A percentile compares a stretch with the other conserved stretches of the same genome.
Evolutionary conservation across 92 coral and sea anemone species (phyloP).

Genomic region (Isaurus tuberculatus): DNA sequence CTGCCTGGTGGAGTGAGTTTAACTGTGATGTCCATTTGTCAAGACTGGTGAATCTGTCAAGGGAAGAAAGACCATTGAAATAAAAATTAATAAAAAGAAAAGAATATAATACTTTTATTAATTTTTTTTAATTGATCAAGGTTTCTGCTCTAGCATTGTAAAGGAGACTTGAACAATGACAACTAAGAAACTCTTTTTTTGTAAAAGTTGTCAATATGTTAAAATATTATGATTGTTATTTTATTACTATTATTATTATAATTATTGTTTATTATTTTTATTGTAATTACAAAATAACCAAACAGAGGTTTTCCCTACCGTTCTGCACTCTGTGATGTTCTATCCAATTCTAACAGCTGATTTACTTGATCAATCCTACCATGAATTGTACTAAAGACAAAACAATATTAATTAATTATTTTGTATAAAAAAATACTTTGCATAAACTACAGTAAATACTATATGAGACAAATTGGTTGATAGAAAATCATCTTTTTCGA

Average conservation of each 20-base stretch:
- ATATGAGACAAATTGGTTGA: too few relatives aligned
- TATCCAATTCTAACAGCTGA: constrained; percentile 90
- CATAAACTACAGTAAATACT: neutral
- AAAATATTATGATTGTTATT: too few relatives aligned
- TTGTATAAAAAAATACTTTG: too few relatives aligned
- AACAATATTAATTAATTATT: neutral
- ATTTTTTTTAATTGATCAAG: too few relatives aligned
- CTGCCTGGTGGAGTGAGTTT: constrained; percentile 93
- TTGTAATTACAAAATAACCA: neutral
- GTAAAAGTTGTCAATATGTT: too few relatives aligned
- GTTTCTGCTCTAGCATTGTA: too few relatives aligned
- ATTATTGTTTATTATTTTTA: too few relatives aligned
- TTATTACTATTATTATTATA: too few relatives aligned
- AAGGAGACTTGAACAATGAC: too few relatives aligned
- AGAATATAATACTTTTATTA: neutral
- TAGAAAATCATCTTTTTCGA: neutral
- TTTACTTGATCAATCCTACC: constrained; percentile 99
- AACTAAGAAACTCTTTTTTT: too few relatives aligned
- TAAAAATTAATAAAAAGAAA: neutral
- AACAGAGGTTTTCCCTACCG: constrained; percentile 46
- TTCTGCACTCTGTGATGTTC: constrained; percentile 91
- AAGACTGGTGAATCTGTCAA: constrained; percentile 82
- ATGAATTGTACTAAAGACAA: constrained; percentile 81
- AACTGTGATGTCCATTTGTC: constrained; percentile 98
- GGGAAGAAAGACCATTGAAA: neutral